Conservation (phyloP, 2,797 vertebrate species). For the Nothura maculosa region DNA sequence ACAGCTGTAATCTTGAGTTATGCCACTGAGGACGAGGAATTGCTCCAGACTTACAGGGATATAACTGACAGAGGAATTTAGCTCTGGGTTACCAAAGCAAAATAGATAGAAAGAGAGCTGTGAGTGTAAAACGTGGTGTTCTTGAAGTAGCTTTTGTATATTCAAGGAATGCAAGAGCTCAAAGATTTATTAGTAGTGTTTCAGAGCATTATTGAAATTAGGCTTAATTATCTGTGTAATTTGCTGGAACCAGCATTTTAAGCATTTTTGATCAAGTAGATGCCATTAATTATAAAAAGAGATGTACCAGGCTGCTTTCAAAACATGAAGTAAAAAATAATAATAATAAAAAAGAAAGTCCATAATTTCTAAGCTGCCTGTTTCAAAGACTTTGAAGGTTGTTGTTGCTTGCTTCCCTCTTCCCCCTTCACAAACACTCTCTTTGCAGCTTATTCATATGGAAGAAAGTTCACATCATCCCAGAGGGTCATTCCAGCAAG, state of each 20-base stretch:
- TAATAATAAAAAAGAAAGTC: not conserved
- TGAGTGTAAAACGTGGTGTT: conserved; percentile 33
- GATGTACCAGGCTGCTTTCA: conserved; percentile 60
- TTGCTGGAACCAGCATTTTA: conserved; percentile 80
- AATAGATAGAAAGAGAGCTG: not conserved
- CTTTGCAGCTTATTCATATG: not conserved
- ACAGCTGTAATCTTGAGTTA: conserved; percentile 67
- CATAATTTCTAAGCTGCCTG: not conserved
- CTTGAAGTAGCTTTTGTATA: conserved; percentile 35
- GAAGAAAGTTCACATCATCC: not conserved
- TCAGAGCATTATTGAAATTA: conserved; percentile 80
- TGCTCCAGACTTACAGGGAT: conserved; percentile 24
- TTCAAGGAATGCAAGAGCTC: conserved; percentile 40
- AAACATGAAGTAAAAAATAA: not conserved
- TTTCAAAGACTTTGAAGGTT: not conserved
- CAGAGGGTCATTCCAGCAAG: not conserved
- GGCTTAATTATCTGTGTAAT: conserved; percentile 83
- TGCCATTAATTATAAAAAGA: conserved; percentile 78
- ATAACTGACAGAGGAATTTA: conserved; percentile 58
- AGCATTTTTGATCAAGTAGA: conserved; percentile 79
- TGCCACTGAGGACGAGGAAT: conserved; percentile 27
- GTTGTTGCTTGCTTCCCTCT: not conserved
- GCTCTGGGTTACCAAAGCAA: conserved; percentile 5
- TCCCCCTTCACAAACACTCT: not conserved
- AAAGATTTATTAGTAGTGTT: conserved; percentile 80